Evolutionary conservation across 2,888 invertebrate genomes (phyloP).

Genomic region (Polyommatus icarus): DNA sequence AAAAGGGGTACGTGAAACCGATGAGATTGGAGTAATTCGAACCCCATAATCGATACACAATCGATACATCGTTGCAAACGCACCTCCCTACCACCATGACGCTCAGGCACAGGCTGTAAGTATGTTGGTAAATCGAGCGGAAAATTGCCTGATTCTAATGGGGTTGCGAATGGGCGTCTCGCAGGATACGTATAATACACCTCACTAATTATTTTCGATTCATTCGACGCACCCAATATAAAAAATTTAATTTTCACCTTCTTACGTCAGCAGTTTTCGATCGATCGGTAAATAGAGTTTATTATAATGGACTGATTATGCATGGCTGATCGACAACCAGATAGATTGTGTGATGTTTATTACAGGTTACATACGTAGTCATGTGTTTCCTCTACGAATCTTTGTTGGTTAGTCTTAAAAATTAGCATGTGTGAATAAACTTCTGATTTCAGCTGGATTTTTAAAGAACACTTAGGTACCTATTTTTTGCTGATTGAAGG

Average conservation of each 20-base stretch:
- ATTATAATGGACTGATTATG: constrained; percentile 12
- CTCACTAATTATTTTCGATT: constrained; percentile 42
- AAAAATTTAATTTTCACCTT: constrained; percentile 26
- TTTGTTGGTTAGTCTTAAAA: neutral
- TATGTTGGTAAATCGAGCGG: constrained; percentile 75
- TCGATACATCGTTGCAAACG: neutral
- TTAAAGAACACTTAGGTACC: too few species aligned
- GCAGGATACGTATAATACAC: constrained; percentile 34
- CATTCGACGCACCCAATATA: constrained; percentile 12
- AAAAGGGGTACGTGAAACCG: too few species aligned
- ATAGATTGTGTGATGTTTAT: constrained; percentile 12
- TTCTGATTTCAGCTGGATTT: too few species aligned
- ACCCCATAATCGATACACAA: too few species aligned
- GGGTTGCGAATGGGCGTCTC: constrained; percentile 45
- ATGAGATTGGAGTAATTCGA: too few species aligned
- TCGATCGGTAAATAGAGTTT: constrained; percentile 10
- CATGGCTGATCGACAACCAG: constrained; percentile 18
- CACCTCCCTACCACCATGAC: constrained; percentile 54
- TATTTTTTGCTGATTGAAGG: too few species aligned
- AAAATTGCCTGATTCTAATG: constrained; percentile 67
- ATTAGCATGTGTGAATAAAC: too few species aligned
- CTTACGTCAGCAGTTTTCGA: constrained; percentile 21
- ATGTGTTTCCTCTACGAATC: neutral
- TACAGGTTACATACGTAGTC: neutral
- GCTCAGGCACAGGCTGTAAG: constrained; percentile 53